Percentiles rank a stretch among this genome's conserved stretches.
Conservation (phyloP, 2,888 invertebrate species). For the Erpobdella octoculata region DNA sequence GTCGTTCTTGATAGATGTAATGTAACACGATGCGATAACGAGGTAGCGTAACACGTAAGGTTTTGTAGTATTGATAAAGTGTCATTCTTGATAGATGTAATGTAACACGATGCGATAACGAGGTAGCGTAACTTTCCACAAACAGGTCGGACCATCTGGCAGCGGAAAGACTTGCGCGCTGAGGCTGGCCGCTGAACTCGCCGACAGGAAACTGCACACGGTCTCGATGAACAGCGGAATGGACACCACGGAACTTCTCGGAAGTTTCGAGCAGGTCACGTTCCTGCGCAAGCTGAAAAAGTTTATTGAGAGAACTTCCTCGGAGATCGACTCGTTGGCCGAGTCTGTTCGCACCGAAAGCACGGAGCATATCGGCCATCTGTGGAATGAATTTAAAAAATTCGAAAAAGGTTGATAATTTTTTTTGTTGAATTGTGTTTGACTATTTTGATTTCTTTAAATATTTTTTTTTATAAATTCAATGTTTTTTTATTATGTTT, state of each 20-base stretch:
- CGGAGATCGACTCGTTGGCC: neutral
- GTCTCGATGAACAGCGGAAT: slow-evolving; percentile 80
- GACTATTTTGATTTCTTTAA: too few species aligned
- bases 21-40: neutral
- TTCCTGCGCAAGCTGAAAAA: neutral
- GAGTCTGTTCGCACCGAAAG: neutral
- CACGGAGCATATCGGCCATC: neutral
- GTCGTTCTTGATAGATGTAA: neutral
- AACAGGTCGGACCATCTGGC: slow-evolving; percentile 66
- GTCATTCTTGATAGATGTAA: neutral
- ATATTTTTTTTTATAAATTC: too few species aligned
- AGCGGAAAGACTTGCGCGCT: slow-evolving; percentile 74
- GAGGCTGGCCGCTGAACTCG: slow-evolving; percentile 67
- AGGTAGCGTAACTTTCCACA: neutral
- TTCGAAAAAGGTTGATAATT: neutral
- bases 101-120: neutral
- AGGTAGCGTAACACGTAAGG: neutral
- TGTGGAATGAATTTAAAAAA: neutral
- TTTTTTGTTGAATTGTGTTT: too few species aligned
- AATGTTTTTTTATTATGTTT: too few species aligned
- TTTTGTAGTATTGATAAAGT: neutral
- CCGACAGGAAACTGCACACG: slow-evolving; percentile 66
- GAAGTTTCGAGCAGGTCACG: slow-evolving; percentile 81
- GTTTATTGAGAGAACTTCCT: neutral
- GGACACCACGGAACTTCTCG: slow-evolving; percentile 87